Evolutionary conservation across 2,888 invertebrate genomes (phyloP).

Genomic region (Amphipoea lucens): DNA sequence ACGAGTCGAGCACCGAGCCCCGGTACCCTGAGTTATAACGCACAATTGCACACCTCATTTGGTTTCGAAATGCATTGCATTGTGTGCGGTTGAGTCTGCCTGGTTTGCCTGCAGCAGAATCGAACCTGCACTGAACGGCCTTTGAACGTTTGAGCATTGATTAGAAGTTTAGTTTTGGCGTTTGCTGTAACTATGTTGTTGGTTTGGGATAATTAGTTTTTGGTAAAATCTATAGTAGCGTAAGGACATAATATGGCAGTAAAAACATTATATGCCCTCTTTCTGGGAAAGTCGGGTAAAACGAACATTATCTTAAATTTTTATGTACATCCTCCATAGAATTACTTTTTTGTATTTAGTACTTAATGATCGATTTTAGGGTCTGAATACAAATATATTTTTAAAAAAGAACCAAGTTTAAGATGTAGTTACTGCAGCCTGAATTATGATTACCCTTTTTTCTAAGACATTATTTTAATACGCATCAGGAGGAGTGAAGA

Average conservation of each 20-base stretch:
- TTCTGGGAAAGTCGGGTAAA: background rate
- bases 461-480: background rate
- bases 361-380: too few relatives aligned
- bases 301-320: background rate
- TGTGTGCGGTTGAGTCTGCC: constrained; percentile 48
- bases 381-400: background rate
- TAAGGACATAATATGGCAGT: background rate
- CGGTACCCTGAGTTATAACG: constrained; percentile 33
- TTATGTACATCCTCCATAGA: too few relatives aligned
- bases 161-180: constrained; percentile 39
- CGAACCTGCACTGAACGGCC: constrained; percentile 44
- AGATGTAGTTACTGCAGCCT: background rate
- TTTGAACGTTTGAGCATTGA: constrained; percentile 34
- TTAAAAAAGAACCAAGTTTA: background rate
- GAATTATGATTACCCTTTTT: background rate
- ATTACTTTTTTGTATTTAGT: too few relatives aligned
- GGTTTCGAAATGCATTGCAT: constrained; percentile 67
- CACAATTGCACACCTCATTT: constrained; percentile 67
- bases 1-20: constrained; percentile 24
- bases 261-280: too few relatives aligned
- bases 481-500: too few relatives aligned
- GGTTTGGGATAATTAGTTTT: constrained; percentile 28
- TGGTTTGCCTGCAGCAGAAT: constrained; percentile 38
- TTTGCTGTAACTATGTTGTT: constrained; percentile 7
- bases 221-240: background rate